Evolutionary conservation across 2,113 vertebrate species (phyloP).

Genomic region (Turnix velox): DNA sequence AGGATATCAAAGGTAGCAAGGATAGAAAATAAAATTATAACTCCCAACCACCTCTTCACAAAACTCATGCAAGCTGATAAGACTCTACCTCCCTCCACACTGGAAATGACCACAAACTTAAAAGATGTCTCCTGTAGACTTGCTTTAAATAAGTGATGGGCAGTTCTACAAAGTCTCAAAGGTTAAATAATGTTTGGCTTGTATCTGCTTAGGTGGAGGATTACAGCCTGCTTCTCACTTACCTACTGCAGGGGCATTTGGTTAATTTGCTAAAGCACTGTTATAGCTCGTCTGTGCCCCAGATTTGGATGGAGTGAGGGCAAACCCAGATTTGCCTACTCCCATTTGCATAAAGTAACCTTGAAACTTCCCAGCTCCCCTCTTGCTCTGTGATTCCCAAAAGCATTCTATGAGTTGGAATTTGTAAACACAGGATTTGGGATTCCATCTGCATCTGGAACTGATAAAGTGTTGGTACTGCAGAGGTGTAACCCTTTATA

Average conservation of each 20-base stretch:
- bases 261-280: neutral
- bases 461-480: slow-evolving; percentile 23
- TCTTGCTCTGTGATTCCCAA: neutral
- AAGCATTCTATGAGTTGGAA: slow-evolving; percentile 31
- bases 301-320: neutral
- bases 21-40: neutral
- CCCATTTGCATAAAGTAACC: neutral
- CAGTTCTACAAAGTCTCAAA: neutral
- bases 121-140: neutral
- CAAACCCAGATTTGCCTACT: neutral
- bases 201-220: neutral
- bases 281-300: neutral
- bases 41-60: neutral
- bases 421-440: slow-evolving; percentile 37
- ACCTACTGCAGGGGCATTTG: neutral
- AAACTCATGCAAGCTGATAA: neutral
- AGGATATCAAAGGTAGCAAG: neutral
- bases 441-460: slow-evolving; percentile 56
- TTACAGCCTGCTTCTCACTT: neutral
- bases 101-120: neutral
- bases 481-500: slow-evolving; percentile 19
- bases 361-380: neutral
- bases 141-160: neutral
- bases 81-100: too few relatives aligned
- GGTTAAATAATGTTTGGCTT: neutral